Base-by-base conservation (phyloP, 2,888 invertebrate genomes). In the Calliopum simillimum region DNA sequence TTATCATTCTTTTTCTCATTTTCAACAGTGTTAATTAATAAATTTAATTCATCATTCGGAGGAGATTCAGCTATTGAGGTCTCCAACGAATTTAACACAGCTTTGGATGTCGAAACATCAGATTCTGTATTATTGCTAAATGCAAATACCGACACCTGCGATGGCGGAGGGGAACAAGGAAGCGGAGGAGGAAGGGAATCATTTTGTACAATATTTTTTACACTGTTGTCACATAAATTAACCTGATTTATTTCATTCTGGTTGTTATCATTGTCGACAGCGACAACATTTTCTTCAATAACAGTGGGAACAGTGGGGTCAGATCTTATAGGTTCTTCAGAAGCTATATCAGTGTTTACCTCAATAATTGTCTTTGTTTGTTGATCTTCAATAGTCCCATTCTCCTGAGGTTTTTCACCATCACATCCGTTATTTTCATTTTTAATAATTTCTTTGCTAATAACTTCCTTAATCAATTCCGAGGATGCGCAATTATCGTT, bases 111-210 rank as follows among this genome's bases (percentile, higher is more conserved):
- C 13, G 62, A 23, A 56, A 70, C 69, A 16, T 55, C 68, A 59
- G 66, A 56, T 64, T 74, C 73, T 47, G 71, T 68, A 61, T 76
- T 77, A 72, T 83, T 80, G 74, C 82, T 80, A 75, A 85, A 81
- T 70, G 92, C 92, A 86, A 92, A 92, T 80, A 91, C 91, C 85
- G 90, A 91, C 87, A 92, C 91, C 87, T 91, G 91, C 82, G 91
- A 91, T 79, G 92, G 92, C 84, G 92, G 92, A 83, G 91, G 91
- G 84, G 90, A 91, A 84, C 90, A 89, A 78, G 92, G 92, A 83
- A 92, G 89, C 79, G 92, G 91, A 84, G 92, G 92, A 86, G 92
- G 92, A 69, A 82, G 79, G 43, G 69, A 55, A 33, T 69, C 70
- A 49, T 56, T 33, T 51, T 21, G 16, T 61, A 25, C 33, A 43